Percentiles rank a stretch among this genome's conserved stretches.
These are phyloP conservation scores for Pheosia tremula DNA, from an alignment of 2,888 invertebrate species.

Conservation along the genomic window DNA sequence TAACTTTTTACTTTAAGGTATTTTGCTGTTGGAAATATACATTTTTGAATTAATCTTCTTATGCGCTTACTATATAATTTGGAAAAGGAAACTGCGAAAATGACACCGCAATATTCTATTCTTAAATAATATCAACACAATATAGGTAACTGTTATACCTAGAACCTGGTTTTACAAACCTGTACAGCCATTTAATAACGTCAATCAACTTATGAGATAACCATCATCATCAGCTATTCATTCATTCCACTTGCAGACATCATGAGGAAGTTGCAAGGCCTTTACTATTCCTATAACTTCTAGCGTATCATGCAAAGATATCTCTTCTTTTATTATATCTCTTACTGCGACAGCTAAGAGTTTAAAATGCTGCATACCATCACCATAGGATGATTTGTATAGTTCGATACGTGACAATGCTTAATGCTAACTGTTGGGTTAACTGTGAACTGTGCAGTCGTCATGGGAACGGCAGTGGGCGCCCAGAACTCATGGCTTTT, in stretches of 20 bases:
- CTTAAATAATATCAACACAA: not conserved
- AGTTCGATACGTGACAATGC: slow-evolving; percentile 52
- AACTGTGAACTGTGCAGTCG: slow-evolving; percentile 68
- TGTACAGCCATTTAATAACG: slow-evolving; percentile 11
- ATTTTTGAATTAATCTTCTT: too few relatives aligned
- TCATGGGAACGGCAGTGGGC: slow-evolving; percentile 63
- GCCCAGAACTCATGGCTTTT: slow-evolving; percentile 47
- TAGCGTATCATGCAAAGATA: slow-evolving; percentile 32
- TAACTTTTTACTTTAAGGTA: not conserved
- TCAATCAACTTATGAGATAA: slow-evolving; percentile 28
- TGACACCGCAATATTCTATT: too few relatives aligned
- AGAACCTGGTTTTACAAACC: not conserved
- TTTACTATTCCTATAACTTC: slow-evolving; percentile 40
- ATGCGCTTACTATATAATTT: too few relatives aligned
- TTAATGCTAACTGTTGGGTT: slow-evolving; percentile 52
- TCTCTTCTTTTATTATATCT: slow-evolving; percentile 26
- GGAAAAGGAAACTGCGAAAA: too few relatives aligned
- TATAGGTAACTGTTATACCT: not conserved
- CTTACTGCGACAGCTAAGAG: slow-evolving; percentile 39
- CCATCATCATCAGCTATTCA: slow-evolving; percentile 27
- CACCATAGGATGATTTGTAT: slow-evolving; percentile 26
- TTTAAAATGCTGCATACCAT: slow-evolving; percentile 38
- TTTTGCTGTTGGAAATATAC: not conserved
- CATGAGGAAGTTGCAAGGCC: slow-evolving; percentile 39
- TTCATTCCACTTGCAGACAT: slow-evolving; percentile 36